Evolutionary conservation across 2,888 invertebrate genomes (phyloP), one percentile per base, ranked within the genome.

Genomic region (Tribolium freemani): DNA sequence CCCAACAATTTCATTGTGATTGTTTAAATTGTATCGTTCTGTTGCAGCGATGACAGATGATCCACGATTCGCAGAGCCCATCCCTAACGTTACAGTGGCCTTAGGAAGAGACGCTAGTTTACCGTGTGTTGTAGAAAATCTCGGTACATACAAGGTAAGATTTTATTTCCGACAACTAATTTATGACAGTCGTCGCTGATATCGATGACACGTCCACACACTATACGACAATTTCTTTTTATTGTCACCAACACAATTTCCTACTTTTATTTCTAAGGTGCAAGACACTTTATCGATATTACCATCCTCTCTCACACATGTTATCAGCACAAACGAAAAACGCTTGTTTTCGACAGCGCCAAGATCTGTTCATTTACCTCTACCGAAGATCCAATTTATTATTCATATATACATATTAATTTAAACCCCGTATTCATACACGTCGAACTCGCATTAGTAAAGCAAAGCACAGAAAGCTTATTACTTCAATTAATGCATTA

Each of bases 81-180:
- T 96, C 82, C 96, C 96, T 57, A 96, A 96, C 87, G 95, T 96
- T 82, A 96, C 96, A 11, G 96, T 96, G 78, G 95, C 96, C 57
- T 91, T 96, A 66, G 96, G 96, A 77, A 89, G 96, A 79, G 96
- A 96, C 86, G 96, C 95, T 78, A 95, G 93, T 85, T 88, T 96
- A 79, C 95, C 96, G 10, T 96, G 96, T 85, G 95, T 96, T 76
- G 95, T 96, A 72, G 94, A 96, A 84, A 95, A 96, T 85, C 92
- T 96, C 81, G 96, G 96, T 79, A 91, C 92, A 71, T 96, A 95
- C 84, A 96, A 95, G 93, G 96, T 96, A 88, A 88, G 86, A 73
- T 48, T 16, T 56, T 8, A 48, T 57, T 16, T 44, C 26, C 26
- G 54, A 66, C 46, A 53, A 58, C 58, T 68, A 69, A 69, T 61